Evolutionary conservation across 2,888 invertebrate genomes (phyloP), one percentile per base, ranked within the genome.

Genomic region (Hydriomena furcata): DNA sequence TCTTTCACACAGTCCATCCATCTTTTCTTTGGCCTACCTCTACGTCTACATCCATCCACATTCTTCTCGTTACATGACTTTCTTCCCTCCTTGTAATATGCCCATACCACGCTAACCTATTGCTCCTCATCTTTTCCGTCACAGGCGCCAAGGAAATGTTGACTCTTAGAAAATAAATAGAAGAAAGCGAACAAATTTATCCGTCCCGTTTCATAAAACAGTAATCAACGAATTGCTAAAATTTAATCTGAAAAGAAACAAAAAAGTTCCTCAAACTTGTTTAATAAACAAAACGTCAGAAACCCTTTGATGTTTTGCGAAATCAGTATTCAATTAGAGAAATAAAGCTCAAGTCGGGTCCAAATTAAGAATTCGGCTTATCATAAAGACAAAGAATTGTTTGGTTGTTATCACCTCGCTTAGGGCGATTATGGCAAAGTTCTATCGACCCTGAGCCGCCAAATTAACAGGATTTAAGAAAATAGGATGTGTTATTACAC

Each of bases 391-490:
- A 71, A 79, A 78, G 76, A 80, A 83, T 76, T 77, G 71, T 78
- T 78, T 68, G 73, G 61, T 72, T 78, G 78, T 84, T 82, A 85
- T 86, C 79, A 85, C 76, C 74, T 81, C 56, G 81, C 83, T 82
- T 59, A 74, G 75, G 81, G 82, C 79, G 76, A 84, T 82, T 84
- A 82, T 82, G 79, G 80, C 71, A 82, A 84, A 84, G 74, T 86
- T 79, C 66, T 73, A 65, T 73, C 66, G 73, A 64, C 77, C 73
- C 70, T 75, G 75, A 79, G 80, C 83, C 80, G 17, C 8, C 13
- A 83, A 78, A 68, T 65, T 42, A 6, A 6, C n/a, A 10, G 30
- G 32, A 62, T 23, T 28, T 7, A 31, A 11, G 23, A 51, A 41
- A 32, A 13, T 11, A 30, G 36, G 49, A 52, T 51, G 34, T 5